Evolutionary conservation across 2,113 vertebrate genomes (phyloP).

Genomic region (Emydocephalus ijimae): DNA sequence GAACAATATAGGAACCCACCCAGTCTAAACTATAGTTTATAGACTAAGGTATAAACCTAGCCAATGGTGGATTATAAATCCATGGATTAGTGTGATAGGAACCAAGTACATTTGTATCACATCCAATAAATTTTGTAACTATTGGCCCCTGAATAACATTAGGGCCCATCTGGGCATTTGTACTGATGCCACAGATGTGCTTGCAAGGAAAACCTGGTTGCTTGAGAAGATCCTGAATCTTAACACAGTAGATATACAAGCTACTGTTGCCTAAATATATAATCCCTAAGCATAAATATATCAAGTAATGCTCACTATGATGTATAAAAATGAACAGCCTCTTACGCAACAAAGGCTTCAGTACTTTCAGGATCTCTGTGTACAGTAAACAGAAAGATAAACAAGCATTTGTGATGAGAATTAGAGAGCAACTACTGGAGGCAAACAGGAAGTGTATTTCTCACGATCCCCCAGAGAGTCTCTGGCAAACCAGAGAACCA

Average conservation of each 20-base stretch:
- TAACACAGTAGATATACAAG: not conserved
- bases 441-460: slow-evolving; percentile 19
- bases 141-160: not conserved
- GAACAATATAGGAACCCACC: not conserved
- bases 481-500: slow-evolving; percentile 17
- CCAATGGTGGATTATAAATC: not conserved
- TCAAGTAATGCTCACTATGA: not conserved
- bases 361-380: not conserved
- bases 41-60: not conserved
- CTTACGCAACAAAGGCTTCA: not conserved
- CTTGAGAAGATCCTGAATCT: not conserved
- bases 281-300: not conserved
- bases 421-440: not conserved
- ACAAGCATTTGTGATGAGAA: not conserved
- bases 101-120: not conserved
- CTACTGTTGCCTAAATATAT: not conserved
- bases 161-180: not conserved
- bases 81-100: not conserved
- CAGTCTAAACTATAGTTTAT: not conserved
- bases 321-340: not conserved
- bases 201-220: not conserved
- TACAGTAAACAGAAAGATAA: not conserved
- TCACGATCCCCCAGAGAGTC: slow-evolving; percentile 19
- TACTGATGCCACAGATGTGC: no score
- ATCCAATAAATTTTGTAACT: not conserved